A percentile compares a stretch with the other conserved stretches of the same genome.
Conservation (phyloP, 1,140 invertebrate species). For the Sinonovacula constricta region DNA sequence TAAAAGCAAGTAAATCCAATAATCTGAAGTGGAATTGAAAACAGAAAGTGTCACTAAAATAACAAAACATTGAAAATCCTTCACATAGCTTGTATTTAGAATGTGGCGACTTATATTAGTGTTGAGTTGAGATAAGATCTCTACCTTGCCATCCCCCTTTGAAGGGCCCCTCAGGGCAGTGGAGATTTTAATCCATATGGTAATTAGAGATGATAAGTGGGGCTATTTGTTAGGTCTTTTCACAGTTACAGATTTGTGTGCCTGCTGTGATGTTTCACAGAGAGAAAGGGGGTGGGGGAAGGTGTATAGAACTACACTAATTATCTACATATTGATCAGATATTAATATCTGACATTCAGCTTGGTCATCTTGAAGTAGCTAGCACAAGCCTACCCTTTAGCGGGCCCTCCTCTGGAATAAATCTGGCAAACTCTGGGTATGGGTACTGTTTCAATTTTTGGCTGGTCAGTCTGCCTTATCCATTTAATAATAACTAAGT, state of each 20-base stretch:
- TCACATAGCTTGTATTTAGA: neutral
- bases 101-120: neutral
- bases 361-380: too few species aligned
- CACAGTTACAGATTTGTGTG: slow-evolving; percentile 10
- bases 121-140: neutral
- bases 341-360: too few species aligned
- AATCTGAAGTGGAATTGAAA: slow-evolving; percentile 8
- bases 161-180: slow-evolving; percentile 2
- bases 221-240: slow-evolving; percentile 19
- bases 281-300: too few species aligned
- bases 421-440: too few species aligned
- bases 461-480: too few species aligned
- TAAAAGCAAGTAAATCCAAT: slow-evolving; percentile 8
- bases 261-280: too few species aligned
- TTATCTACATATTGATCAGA: too few species aligned
- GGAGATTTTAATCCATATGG: slow-evolving; percentile 41
- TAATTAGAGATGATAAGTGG: slow-evolving; percentile 40
- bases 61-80: slow-evolving; percentile 12
- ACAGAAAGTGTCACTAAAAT: slow-evolving; percentile 8
- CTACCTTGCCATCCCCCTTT: slow-evolving; percentile 4
- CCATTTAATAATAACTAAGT: too few species aligned
- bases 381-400: too few species aligned
- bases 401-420: too few species aligned
- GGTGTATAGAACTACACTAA: too few species aligned
- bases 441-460: too few species aligned